Base-by-base conservation (phyloP, 2,113 vertebrate genomes). In the Emydocephalus ijimae region DNA sequence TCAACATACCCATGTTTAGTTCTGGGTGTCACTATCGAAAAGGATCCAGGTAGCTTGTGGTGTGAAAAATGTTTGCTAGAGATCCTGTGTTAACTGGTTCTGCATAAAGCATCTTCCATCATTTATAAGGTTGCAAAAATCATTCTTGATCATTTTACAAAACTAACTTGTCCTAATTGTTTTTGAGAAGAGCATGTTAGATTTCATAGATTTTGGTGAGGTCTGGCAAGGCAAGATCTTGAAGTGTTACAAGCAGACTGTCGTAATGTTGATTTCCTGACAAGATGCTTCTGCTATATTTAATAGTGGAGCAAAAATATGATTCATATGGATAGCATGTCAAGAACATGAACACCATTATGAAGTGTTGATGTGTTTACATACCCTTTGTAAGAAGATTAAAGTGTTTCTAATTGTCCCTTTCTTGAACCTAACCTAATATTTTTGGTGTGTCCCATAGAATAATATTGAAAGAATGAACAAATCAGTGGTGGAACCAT, bases 401-500 rank as follows among this genome's bases (percentile, higher is more conserved):
- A 96, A 96, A 94, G 96, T 89, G 94, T 94, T 96, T 95, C 97
- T 96, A 95, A 96, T 95, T 98, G 98, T 97, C 98, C 98, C 97
- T 96, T 97, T 94, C 26, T 90, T 98, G 98, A 98, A 98, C 97
- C 96, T 96, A 96, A 96, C 96, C 94, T 95, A 96, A 97, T 93
- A 93, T 97, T 97, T 97, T 97, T 95, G 96, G 97, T 97, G 97
- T 97, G 97, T 97, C 97, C 97, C 96, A 96, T 95, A 97, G 96
- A 98, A 97, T 97, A 98, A 97, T 97, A 98, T 96, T 97, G 97
- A 97, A 98, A 96, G 96, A 97, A 97, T 91, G 98, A 98, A 98
- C 97, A 98, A 98, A 98, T 98, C 97, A 97, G 98, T 98, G 97
- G 98, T 97, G 97, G 97, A 98, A 98, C 98, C 97, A 98, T 98